phyloP scores from a whole-genome alignment of 2,113 vertebrate species.

The Columba livia region DNA sequence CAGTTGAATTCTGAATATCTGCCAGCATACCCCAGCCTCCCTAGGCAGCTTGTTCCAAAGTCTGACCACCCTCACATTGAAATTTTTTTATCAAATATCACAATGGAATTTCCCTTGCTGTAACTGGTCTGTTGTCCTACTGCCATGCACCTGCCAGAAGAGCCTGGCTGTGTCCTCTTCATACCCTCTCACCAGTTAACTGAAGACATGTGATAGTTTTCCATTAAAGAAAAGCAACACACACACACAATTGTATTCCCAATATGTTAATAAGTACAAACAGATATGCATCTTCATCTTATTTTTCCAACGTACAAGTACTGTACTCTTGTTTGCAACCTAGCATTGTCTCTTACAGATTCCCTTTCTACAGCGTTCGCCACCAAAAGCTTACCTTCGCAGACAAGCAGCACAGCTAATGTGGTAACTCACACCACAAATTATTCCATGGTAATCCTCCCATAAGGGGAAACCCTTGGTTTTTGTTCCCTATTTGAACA shows the following conservation, averaged over 20 bases:
- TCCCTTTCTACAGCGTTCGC: neutral
- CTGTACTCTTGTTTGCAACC: neutral
- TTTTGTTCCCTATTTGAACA: neutral
- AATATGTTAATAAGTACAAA: neutral
- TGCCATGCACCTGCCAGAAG: neutral
- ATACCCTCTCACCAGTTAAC: neutral
- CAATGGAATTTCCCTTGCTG: neutral
- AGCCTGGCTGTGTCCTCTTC: neutral
- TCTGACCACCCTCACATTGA: neutral
- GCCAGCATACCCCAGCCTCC: neutral
- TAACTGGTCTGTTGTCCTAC: neutral
- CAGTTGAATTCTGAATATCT: neutral
- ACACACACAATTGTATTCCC: neutral
- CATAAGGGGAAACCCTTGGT: fast-evolving
- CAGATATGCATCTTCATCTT: neutral
- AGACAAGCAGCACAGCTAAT: neutral
- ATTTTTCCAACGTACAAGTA: neutral
- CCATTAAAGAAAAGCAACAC: neutral
- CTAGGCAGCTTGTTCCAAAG: neutral
- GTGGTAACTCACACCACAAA: neutral
- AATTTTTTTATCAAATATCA: neutral
- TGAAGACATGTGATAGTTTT: neutral
- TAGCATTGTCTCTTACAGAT: fast-evolving
- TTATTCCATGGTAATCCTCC: neutral
- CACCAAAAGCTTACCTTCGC: neutral